Base-by-base conservation (phyloP, 2,113 vertebrate genomes). In the Bombycilla garrulus region DNA sequence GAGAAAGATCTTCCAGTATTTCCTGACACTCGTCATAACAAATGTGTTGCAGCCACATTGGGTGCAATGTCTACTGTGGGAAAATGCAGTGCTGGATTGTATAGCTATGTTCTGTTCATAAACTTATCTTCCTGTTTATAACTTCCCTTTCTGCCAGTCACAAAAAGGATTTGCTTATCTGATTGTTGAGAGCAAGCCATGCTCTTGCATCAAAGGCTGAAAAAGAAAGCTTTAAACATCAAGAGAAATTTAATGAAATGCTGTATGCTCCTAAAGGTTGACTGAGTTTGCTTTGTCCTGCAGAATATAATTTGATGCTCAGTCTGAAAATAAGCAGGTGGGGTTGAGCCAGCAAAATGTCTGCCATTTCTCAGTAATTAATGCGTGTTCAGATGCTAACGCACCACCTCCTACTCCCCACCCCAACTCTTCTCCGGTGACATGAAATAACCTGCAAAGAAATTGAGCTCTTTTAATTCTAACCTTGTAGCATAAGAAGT, bases 71-170 rank as follows among this genome's bases (percentile, higher is more conserved):
- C 21, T 38, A 4, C 40, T 60, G 40, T n/a, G 45, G 23, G 25
- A 54, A 69, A 51, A 50, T 6, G 33, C 35, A 60, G 42, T 16
- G 47, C 47, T 64, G 50, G n/a, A 58, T 82, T 57, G 25, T 33
- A 66, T 5, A 54, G 38, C 47, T 73, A 31, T 6, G 20, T 29
- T 81, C 19, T 60, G 35, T 36, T 65, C 20, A 23, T 51, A 69
- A 69, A 51, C 36, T 70, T 35, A 60, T 25, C 35, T n/a, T 44
- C 72, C 36, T 53, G 38, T 35, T 64, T 26, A 25, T 38, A 79
- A 76, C 94, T 91, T 96, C 97, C 97, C 97, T 98, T 98, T 82
- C 60, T 97, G 71, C 96, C 97, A 96, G 97, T 97, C 69, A 98
- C 97, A 97, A 95, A 97, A 96, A 98, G 98, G 31, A 97, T 65